phyloP scores from a whole-genome alignment of 2,888 invertebrate genomes.

The Lysandra bellargus region DNA sequence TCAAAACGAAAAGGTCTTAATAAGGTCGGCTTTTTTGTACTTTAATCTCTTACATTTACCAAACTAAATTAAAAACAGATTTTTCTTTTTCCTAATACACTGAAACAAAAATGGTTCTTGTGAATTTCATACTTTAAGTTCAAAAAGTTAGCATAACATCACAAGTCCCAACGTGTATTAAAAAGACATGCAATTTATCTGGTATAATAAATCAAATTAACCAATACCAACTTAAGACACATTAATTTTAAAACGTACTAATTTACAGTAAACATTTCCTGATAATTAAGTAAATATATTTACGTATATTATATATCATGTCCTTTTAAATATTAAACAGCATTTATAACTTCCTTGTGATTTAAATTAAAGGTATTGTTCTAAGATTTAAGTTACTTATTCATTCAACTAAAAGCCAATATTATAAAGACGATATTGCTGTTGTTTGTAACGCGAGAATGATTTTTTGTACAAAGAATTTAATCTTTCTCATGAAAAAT shows the following conservation, averaged over 20 bases:
- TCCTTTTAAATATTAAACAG: conserved; percentile 28
- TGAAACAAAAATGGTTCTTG: neutral
- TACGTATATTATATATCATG: conserved; percentile 12
- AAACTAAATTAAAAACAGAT: neutral
- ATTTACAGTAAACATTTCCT: conserved; percentile 28
- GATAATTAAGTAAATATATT: conserved; percentile 29
- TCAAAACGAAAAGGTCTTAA: neutral
- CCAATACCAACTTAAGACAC: neutral
- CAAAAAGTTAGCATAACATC: neutral
- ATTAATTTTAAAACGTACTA: conserved; percentile 10
- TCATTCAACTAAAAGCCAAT: neutral
- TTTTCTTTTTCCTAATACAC: neutral
- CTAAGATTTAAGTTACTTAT: neutral
- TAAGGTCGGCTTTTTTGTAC: neutral
- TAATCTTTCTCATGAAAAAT: no score
- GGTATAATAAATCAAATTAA: neutral
- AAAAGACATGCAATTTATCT: neutral
- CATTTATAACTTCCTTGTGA: conserved; percentile 24
- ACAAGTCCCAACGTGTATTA: neutral
- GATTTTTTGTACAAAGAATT: neutral
- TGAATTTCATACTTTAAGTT: neutral
- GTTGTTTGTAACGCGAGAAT: neutral
- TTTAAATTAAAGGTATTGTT: conserved; percentile 22
- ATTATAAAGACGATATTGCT: neutral
- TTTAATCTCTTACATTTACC: neutral